These are phyloP conservation scores for Scortum barcoo DNA, from an alignment of 2,113 vertebrate genomes.

Conservation along the genomic window DNA sequence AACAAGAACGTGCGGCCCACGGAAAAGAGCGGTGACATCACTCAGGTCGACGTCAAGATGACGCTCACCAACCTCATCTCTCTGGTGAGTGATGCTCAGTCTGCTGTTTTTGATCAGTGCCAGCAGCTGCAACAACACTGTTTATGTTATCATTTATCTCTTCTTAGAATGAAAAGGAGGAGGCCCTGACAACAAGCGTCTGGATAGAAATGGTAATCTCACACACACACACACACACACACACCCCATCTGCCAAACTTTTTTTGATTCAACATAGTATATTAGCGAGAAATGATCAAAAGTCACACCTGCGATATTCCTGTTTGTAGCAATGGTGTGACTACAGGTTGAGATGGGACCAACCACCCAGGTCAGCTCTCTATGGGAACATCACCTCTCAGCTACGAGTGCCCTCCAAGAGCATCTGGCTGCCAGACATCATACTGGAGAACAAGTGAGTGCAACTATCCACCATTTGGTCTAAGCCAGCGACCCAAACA, in stretches of 20 bases:
- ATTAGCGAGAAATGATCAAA: background rate
- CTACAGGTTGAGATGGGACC: constrained; percentile 92
- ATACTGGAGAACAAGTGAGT: constrained; percentile 96
- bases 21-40: constrained; percentile 82
- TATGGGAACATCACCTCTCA: constrained; percentile 86
- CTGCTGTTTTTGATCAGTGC: constrained; percentile 53
- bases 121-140: background rate
- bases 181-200: constrained; percentile 93
- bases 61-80: constrained; percentile 98
- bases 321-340: constrained; percentile 90
- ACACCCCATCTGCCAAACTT: too few species aligned
- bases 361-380: constrained; percentile 68
- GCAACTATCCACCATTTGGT: background rate
- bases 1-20: constrained; percentile 88
- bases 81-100: constrained; percentile 84
- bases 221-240: too few species aligned
- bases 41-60: constrained; percentile 91
- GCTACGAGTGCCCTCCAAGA: constrained; percentile 90
- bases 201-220: constrained; percentile 95
- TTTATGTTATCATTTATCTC: constrained; percentile 15
- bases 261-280: background rate
- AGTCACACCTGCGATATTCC: constrained; percentile 2
- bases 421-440: constrained; percentile 93
- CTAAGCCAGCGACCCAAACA: background rate
- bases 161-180: constrained; percentile 92